Percentiles rank a stretch among this genome's conserved stretches.
Conservation (phyloP, 2,888 invertebrate genomes). For the Drosophila cognata region DNA sequence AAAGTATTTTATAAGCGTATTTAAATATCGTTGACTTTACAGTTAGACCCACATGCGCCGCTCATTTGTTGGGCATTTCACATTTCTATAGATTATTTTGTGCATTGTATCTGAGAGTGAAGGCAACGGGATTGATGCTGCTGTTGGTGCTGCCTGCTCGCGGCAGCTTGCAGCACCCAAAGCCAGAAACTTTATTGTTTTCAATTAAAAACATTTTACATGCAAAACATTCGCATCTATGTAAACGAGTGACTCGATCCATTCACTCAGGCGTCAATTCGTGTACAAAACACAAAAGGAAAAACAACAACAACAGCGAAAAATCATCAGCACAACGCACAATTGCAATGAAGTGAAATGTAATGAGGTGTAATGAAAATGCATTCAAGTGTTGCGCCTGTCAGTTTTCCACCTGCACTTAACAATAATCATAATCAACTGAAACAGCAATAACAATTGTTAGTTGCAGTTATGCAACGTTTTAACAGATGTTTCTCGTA, state of each 20-base stretch:
- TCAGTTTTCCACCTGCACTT: constrained; percentile 71
- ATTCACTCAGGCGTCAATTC: constrained; percentile 56
- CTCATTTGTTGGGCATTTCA: constrained; percentile 47
- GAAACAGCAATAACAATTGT: constrained; percentile 12
- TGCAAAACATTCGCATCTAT: constrained; percentile 69
- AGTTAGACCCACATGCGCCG: background rate
- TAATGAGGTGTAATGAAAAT: constrained; percentile 80
- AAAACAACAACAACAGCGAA: constrained; percentile 27
- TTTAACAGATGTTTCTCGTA: constrained; percentile 28
- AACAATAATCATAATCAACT: constrained; percentile 69
- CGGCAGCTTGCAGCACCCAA: constrained; percentile 23
- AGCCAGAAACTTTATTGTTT: constrained; percentile 77
- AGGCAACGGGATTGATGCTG: constrained; percentile 9
- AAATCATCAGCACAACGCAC: constrained; percentile 61
- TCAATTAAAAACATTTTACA: constrained; percentile 80
- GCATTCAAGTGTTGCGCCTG: constrained; percentile 72
- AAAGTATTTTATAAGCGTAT: constrained; percentile 22
- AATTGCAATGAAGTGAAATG: constrained; percentile 79
- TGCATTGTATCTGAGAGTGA: constrained; percentile 39
- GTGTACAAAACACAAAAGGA: constrained; percentile 28
- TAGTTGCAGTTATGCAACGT: constrained; percentile 9
- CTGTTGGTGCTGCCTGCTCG: background rate
- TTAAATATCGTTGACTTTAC: background rate
- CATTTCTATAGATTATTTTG: constrained; percentile 58
- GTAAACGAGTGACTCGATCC: constrained; percentile 64